These are phyloP conservation scores for Drosophila bipectinata DNA, from an alignment of 1,140 invertebrate species.

Conservation along the genomic window DNA sequence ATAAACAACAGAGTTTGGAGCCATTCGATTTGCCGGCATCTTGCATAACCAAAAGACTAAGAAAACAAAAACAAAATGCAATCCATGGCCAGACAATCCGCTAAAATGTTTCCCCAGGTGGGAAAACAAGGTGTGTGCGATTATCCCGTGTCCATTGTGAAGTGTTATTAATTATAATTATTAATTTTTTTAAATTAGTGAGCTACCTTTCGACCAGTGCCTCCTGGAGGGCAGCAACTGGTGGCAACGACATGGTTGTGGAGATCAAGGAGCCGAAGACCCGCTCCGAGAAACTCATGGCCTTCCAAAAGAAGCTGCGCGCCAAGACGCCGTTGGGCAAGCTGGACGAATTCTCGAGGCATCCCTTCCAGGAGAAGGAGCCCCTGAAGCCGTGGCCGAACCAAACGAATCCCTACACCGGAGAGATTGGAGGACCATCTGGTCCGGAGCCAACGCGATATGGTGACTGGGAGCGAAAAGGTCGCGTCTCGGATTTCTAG, in stretches of 20 bases:
- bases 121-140: conserved; percentile 73
- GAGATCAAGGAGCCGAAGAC: conserved; percentile 64
- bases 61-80: conserved; percentile 60
- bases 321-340: conserved; percentile 87
- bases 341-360: conserved; percentile 88
- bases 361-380: conserved; percentile 93
- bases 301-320: conserved; percentile 87
- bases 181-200: conserved; percentile 40
- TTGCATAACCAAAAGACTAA: conserved; percentile 27
- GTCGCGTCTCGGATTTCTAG: conserved; percentile 96
- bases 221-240: conserved; percentile 29
- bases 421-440: conserved; percentile 91
- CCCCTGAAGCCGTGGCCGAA: conserved; percentile 94
- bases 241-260: conserved; percentile 52
- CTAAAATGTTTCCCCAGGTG: conserved; percentile 58
- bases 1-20: neutral
- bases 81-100: conserved; percentile 63
- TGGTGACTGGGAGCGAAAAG: conserved; percentile 99
- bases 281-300: conserved; percentile 76
- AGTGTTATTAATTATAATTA: conserved; percentile 16
- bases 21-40: conserved; percentile 27
- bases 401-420: conserved; percentile 95
- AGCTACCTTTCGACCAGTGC: conserved; percentile 58
- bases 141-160: conserved; percentile 1
- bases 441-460: conserved; percentile 99